Percentiles rank a stretch among this genome's conserved stretches.
phyloP scores from a whole-genome alignment of 2,797 vertebrate genomes.

The Pitangus sulphuratus region DNA sequence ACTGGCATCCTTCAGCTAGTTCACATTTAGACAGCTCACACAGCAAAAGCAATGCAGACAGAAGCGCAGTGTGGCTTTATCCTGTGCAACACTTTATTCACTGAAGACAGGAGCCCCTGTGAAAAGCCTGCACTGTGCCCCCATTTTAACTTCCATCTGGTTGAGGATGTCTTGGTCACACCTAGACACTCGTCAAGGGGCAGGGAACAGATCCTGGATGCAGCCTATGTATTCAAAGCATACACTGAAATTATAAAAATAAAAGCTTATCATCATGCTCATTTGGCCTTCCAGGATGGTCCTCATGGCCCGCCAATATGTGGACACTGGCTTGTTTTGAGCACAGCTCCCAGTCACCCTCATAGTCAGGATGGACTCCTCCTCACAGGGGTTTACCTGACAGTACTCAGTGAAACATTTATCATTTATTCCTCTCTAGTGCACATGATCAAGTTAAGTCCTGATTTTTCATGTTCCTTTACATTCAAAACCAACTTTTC shows the following conservation, averaged over 20 bases:
- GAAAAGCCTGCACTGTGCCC: not conserved
- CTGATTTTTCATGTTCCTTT: not conserved
- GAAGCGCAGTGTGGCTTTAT: not conserved
- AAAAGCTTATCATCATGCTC: not conserved
- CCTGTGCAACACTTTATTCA: not conserved
- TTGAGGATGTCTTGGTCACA: not conserved
- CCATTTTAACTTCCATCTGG: not conserved
- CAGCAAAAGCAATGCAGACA: not conserved
- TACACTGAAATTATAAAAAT: not conserved
- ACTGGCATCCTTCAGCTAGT: not conserved
- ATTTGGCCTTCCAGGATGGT: not conserved
- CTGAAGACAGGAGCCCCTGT: not conserved
- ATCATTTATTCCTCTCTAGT: not conserved
- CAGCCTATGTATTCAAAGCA: not conserved
- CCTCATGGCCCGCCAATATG: not conserved
- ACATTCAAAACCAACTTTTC: not conserved
- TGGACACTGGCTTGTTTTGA: not conserved
- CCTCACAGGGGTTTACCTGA: not conserved
- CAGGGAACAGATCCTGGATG: not conserved
- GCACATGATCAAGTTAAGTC: not conserved
- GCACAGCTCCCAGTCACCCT: not conserved
- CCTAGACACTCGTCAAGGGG: not conserved
- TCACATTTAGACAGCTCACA: not conserved
- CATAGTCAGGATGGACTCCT: not conserved
- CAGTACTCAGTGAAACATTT: not conserved